Evolutionary conservation across 2,113 vertebrate species (phyloP), one percentile per base, ranked within the genome.

Genomic region (Mystacornis crossleyi): DNA sequence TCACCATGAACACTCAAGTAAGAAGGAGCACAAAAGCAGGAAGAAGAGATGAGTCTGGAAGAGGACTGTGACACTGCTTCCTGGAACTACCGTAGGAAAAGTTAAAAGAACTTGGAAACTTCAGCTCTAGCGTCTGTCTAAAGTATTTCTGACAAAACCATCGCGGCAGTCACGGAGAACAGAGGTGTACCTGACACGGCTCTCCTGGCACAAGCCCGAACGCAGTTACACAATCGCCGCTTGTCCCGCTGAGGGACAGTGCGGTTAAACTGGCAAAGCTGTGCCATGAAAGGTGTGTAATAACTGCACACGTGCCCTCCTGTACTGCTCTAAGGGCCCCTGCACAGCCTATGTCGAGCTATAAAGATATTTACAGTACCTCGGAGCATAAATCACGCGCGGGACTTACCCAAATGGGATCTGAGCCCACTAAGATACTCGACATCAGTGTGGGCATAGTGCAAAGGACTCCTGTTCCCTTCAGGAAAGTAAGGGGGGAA

Each of bases 91-190:
- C 57, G 75, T 19, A 53, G 54, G 62, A 57, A 28, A 86, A 36
- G 45, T 57, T 50, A 34, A 25, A 81, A 79, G 78, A 75, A 64
- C 33, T 82, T 15, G 36, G 58, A 82, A 82, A 73, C 85, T 94
- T 87, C 74, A 92, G 28, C 45, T 53, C 57, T 13, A n/a, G 17
- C 16, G 61, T 5, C 50, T n/a, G 12, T n/a, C 66, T 75, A 9
- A 93, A 93, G 19, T 67, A 71, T 48, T 92, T 80, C 81, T 82
- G 71, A 95, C 71, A 88, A 82, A 92, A 65, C 17, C 9, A 1
- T 4, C 3, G 2, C 0, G 0, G 26, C 88, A 75, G 70, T 11
- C 78, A 73, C 0, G 0, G 36, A 54, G 50, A 53, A 0, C 21
- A 88, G 58, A 88, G 62, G 74, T 54, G 54, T 65, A 36, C 53